Percentiles rank a stretch among this genome's conserved stretches.
phyloP scores from a whole-genome alignment of 2,113 vertebrate species.

The Petrocephalus zakoni region DNA sequence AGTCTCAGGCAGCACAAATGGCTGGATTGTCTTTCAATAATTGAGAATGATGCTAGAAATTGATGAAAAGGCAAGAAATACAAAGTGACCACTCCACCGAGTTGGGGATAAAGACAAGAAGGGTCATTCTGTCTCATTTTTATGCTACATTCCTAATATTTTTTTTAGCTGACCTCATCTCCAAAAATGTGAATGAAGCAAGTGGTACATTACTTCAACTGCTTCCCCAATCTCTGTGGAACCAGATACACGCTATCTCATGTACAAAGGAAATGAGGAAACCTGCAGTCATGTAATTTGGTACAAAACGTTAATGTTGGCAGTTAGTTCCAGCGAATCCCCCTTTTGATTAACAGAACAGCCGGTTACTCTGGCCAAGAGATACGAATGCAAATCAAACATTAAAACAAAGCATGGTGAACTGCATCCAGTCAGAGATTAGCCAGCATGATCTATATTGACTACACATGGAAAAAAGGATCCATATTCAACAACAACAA shows the following conservation, averaged over 20 bases:
- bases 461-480: background rate
- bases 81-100: background rate
- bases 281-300: background rate
- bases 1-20: background rate
- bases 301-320: background rate
- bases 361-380: background rate
- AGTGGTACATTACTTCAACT: background rate
- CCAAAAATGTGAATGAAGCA: background rate
- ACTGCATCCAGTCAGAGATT: background rate
- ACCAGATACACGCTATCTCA: background rate
- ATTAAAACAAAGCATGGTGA: background rate
- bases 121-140: background rate
- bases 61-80: background rate
- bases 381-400: background rate
- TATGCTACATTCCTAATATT: background rate
- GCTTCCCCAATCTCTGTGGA: background rate
- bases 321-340: background rate
- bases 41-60: background rate
- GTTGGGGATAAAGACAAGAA: background rate
- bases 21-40: background rate
- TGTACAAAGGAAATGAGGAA: background rate
- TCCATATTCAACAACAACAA: background rate
- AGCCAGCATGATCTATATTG: background rate
- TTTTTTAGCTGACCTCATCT: background rate
- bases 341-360: background rate